A percentile compares a stretch with the other conserved stretches of the same genome.
Conservation (phyloP, 1,140 invertebrate species). For the Bilobella aurantiaca region DNA sequence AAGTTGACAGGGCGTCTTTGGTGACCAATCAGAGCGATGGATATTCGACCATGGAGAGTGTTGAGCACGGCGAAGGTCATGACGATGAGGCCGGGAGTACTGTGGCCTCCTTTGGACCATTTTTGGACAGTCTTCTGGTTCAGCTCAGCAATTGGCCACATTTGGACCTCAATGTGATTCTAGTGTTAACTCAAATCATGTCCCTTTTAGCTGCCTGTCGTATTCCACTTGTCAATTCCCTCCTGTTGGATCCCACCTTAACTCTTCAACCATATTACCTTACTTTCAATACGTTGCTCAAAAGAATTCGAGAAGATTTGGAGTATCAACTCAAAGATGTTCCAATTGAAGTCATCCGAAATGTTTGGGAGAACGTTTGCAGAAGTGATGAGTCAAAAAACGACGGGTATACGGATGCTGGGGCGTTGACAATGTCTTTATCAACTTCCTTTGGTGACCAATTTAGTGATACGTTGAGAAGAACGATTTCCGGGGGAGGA, state of each 20-base stretch:
- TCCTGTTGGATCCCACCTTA: constrained; percentile 24
- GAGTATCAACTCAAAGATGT: constrained; percentile 13
- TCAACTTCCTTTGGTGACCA: constrained; percentile 15
- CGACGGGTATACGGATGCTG: not conserved
- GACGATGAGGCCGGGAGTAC: not conserved
- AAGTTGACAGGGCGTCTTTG: not conserved
- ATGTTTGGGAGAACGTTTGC: constrained; percentile 12
- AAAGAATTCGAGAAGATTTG: constrained; percentile 24
- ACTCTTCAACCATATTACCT: constrained; percentile 30
- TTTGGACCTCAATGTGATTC: constrained; percentile 21
- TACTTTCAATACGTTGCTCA: constrained; percentile 25
- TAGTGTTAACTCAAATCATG: constrained; percentile 23
- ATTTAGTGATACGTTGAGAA: constrained; percentile 6
- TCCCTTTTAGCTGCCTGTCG: constrained; percentile 26
- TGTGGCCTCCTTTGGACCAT: constrained; percentile 24
- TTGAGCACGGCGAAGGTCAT: not conserved
- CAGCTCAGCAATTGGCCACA: constrained; percentile 23
- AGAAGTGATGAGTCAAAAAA: not conserved
- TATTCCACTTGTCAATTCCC: constrained; percentile 24
- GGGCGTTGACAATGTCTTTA: not conserved
- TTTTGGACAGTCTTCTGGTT: constrained; percentile 22
- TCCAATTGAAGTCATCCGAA: not conserved
- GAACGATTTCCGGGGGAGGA: constrained; percentile 5
- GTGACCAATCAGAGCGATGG: constrained; percentile 14
- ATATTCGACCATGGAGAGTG: constrained; percentile 16